Conservation (phyloP, 2,113 vertebrate species). For the Burhinus bistriatus region DNA sequence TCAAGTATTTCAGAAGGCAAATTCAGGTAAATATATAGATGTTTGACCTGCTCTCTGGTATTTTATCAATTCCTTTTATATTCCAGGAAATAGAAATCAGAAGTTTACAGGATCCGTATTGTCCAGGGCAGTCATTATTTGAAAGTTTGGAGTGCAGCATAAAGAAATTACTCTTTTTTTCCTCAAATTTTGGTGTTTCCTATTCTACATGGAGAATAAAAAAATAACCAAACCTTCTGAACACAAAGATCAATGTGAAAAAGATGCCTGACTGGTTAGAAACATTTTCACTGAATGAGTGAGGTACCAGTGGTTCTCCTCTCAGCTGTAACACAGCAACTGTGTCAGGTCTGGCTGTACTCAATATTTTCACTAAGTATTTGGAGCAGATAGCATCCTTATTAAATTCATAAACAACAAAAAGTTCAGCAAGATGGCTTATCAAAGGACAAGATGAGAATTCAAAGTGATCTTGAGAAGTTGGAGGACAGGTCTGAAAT, state of each 20-base stretch:
- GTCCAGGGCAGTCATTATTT: not conserved
- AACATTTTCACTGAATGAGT: not conserved
- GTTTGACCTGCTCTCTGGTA: not conserved
- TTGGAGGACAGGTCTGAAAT: not conserved
- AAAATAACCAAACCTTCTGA: not conserved
- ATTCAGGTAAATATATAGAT: not conserved
- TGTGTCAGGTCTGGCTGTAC: not conserved
- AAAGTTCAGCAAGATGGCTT: not conserved
- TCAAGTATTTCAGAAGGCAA: not conserved
- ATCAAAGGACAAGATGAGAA: not conserved
- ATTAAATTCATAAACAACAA: not conserved
- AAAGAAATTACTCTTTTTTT: not conserved
- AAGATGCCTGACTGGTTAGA: not conserved
- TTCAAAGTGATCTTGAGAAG: not conserved
- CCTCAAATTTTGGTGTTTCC: not conserved
- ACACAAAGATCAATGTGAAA: not conserved
- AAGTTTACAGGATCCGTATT: not conserved
- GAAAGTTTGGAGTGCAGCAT: not conserved
- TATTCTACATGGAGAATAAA: not conserved
- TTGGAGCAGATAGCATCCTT: not conserved
- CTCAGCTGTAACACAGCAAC: not conserved
- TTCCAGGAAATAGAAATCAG: not conserved
- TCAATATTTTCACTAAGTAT: not conserved
- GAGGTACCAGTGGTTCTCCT: fast-evolving
- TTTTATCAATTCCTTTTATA: not conserved